Evolutionary conservation across 2,113 vertebrate species (phyloP).

Genomic region (Atractosteus spatula): DNA sequence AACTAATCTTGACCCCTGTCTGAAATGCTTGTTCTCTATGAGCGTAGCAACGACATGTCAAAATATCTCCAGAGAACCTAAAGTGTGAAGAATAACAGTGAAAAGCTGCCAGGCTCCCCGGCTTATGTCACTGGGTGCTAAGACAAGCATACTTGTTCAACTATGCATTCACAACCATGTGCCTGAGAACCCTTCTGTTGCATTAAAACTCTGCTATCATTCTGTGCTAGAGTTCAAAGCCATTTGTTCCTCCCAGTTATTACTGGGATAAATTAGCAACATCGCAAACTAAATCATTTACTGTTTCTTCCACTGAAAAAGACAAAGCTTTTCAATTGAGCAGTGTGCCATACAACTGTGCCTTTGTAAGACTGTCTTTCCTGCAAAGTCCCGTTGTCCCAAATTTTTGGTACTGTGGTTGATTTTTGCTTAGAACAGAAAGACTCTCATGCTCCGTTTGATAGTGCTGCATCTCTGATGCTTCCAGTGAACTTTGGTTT

Average conservation of each 20-base stretch:
- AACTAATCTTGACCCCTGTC: not conserved
- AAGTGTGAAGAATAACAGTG: constrained; percentile 6
- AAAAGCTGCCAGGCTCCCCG: constrained; percentile 12
- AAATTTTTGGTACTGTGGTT: constrained; percentile 82
- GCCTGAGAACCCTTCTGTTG: not conserved
- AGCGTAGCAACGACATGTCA: too few species aligned
- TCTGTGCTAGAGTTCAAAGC: constrained; percentile 1
- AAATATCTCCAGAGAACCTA: not conserved
- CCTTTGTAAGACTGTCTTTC: constrained; percentile 96
- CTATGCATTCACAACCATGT: not conserved
- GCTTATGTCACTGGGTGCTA: not conserved
- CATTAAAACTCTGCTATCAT: not conserved
- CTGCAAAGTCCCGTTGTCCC: constrained; percentile 84
- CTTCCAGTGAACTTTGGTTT: constrained; percentile 79
- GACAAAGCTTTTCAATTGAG: constrained; percentile 75
- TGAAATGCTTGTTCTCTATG: not conserved
- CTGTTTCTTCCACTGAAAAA: not conserved
- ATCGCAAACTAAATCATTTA: constrained; percentile 39
- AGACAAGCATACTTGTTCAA: constrained; percentile 2
- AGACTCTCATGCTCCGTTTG: constrained; percentile 78
- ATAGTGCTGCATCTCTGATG: constrained; percentile 79
- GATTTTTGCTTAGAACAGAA: constrained; percentile 68
- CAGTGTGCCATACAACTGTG: constrained; percentile 94
- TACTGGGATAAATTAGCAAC: constrained; percentile 33
- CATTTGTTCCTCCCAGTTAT: not conserved